Conservation (phyloP, 2,113 vertebrate genomes). For the Prinia subflava region DNA sequence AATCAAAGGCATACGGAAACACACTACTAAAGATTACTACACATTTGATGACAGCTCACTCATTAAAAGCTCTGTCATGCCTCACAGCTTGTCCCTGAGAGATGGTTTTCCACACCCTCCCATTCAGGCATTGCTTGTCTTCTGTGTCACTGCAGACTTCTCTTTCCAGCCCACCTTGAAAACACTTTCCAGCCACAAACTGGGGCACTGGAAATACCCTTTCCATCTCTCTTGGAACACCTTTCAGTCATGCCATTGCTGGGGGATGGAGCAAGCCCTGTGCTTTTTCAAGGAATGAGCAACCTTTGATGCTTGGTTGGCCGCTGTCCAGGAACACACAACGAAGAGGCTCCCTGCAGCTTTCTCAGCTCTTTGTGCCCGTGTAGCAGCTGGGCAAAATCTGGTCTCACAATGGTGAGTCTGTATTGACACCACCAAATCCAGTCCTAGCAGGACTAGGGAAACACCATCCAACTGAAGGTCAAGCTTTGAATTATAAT, state of each 20-base stretch:
- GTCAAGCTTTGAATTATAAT: conserved; percentile 43
- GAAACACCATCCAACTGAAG: conserved; percentile 21
- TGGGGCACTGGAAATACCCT: not conserved
- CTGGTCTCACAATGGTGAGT: conserved; percentile 42
- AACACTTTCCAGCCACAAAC: not conserved
- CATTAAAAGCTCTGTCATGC: not conserved
- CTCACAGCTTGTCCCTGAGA: not conserved
- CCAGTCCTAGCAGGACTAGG: not conserved
- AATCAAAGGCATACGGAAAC: not conserved
- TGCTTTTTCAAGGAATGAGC: conserved; percentile 23
- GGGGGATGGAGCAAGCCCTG: not conserved
- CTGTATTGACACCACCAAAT: conserved; percentile 43
- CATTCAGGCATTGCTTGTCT: not conserved
- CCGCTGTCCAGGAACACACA: conserved; percentile 2
- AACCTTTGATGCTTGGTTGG: conserved; percentile 49
- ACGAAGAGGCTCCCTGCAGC: conserved; percentile 44
- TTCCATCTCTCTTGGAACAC: not conserved
- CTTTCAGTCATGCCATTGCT: not conserved
- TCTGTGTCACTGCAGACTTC: not conserved
- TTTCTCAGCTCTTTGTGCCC: conserved; percentile 50
- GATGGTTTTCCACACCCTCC: not conserved
- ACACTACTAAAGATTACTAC: not conserved
- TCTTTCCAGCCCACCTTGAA: not conserved
- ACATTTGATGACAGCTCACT: not conserved
- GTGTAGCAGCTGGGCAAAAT: conserved; percentile 54